Base-by-base conservation (phyloP, 2,888 invertebrate genomes). In the Athrips mouffetella region DNA sequence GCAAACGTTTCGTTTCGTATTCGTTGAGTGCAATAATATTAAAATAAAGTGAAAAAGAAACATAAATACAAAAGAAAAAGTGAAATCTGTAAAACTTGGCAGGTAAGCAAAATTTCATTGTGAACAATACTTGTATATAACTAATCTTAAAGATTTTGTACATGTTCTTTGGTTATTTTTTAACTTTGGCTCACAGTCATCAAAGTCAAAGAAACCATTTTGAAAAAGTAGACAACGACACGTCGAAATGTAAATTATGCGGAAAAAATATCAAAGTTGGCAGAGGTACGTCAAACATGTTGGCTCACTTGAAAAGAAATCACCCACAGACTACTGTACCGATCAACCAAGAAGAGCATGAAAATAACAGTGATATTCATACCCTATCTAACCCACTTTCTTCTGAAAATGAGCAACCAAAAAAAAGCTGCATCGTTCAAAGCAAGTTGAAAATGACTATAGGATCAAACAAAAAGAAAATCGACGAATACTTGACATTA, bases 391-490 rank as follows among this genome's bases (percentile, higher is more conserved):
- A 25, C 25, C 25, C 25, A 25, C 25, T 25, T 25, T 6, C 25
- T 6, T 25, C 25, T 25, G 25, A 25, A 25, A 25, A 25, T 8
- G 25, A 25, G 25, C 25, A 25, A 25, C 25, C 4, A 8, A 25
- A 25, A 25, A 25, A 25, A 25, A 25, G 8, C 25, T 25, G 25
- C 25, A 13, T n/a, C n/a, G n/a, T n/a, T n/a, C n/a, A n/a, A n/a
- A n/a, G n/a, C n/a, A n/a, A n/a, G n/a, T n/a, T 33, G 15, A 33
- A 33, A 33, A 33, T 33, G 33, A 6, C 20, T n/a, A n/a, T n/a
- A 21, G 39, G 15, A 48, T 15, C 20, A 6, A 33, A 33, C 33
- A 33, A 33, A 33, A 33, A 33, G 3, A 33, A 33, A 33, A 33
- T 33, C 10, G 4, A 16, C 7, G 10, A 33, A 33, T 33, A 33